Percentiles rank a stretch among this genome's conserved stretches.
phyloP scores from a whole-genome alignment of 2,113 vertebrate species.

The Nestor notabilis region DNA sequence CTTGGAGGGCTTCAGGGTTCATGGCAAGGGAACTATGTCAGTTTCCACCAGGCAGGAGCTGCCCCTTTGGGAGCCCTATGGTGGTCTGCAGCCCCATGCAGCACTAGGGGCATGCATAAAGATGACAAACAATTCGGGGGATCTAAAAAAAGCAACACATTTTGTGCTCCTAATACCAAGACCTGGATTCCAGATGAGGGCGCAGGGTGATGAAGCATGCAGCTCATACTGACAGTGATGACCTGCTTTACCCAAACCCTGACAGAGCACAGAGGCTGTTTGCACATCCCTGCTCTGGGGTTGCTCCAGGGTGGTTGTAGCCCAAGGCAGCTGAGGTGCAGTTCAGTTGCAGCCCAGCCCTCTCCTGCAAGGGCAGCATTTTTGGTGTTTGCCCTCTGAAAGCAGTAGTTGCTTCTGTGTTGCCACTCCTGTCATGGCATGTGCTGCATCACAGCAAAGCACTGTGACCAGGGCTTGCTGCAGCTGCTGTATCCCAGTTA shows the following conservation, averaged over 20 bases:
- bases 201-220: accelerated
- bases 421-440: accelerated
- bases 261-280: neutral
- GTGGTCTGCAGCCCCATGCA: neutral
- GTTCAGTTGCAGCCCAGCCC: accelerated
- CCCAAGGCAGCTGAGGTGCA: accelerated
- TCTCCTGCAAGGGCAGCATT: neutral
- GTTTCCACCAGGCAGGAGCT: neutral
- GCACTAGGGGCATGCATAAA: neutral
- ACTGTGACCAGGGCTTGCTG: accelerated
- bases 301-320: neutral
- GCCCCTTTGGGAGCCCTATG: neutral
- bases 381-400: neutral
- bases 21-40: neutral
- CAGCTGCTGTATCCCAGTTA: neutral
- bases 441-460: neutral
- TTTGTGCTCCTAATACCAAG: neutral
- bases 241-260: neutral
- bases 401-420: neutral
- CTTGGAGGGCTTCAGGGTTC: neutral
- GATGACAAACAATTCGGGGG: neutral
- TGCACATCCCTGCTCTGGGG: neutral
- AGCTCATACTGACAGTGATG: neutral
- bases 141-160: neutral
- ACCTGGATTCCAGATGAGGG: neutral